Evolutionary conservation across 2,888 invertebrate genomes (phyloP).

Genomic region (Thumatha senex): DNA sequence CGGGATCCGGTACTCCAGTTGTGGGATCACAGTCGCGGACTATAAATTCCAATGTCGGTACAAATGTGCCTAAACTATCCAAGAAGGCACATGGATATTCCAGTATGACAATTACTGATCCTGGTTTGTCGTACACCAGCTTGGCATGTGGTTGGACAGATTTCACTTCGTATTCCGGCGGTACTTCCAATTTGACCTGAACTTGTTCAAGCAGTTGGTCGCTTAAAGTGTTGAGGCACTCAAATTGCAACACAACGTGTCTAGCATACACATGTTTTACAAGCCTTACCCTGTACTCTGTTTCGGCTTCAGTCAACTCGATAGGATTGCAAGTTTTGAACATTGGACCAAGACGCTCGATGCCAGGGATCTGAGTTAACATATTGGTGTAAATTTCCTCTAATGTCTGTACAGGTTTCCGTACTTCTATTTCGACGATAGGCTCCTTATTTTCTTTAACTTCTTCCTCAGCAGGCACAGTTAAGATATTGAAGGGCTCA

Average conservation of each 20-base stretch:
- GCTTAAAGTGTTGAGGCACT: constrained; percentile 97
- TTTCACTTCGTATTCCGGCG: constrained; percentile 90
- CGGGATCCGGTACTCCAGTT: constrained; percentile 96
- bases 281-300: constrained; percentile 96
- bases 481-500: constrained; percentile 92
- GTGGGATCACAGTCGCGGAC: constrained; percentile 98
- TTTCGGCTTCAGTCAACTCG: constrained; percentile 98
- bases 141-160: constrained; percentile 88
- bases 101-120: constrained; percentile 92
- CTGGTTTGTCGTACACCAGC: constrained; percentile 93
- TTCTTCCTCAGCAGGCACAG: constrained; percentile 94
- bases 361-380: constrained; percentile 90
- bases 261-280: constrained; percentile 95
- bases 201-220: constrained; percentile 98
- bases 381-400: constrained; percentile 95
- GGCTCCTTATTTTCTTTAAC: constrained; percentile 91
- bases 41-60: constrained; percentile 95
- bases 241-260: constrained; percentile 97
- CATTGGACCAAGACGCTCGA: constrained; percentile 93
- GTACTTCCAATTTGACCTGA: constrained; percentile 92
- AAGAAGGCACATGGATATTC: constrained; percentile 81
- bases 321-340: constrained; percentile 94
- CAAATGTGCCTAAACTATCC: constrained; percentile 91
- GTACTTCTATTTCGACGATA: constrained; percentile 87
- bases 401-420: constrained; percentile 92